Evolutionary conservation across 2,888 invertebrate species (phyloP).

Genomic region (Drosophila mulleri): DNA sequence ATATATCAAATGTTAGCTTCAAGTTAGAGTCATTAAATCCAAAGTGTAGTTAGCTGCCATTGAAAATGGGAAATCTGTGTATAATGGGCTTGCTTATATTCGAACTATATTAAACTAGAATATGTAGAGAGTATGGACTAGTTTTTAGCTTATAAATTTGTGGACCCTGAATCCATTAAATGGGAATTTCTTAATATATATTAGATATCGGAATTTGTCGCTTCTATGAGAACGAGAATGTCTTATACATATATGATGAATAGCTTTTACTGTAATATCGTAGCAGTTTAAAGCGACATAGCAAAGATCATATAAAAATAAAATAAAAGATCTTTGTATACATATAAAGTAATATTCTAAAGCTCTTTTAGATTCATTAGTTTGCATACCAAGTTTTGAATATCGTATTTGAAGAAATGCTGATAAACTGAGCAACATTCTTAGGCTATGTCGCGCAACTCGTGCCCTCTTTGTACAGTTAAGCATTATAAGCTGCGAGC

Average conservation of each 20-base stretch:
- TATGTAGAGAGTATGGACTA: not conserved
- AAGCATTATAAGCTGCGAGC: constrained; percentile 41
- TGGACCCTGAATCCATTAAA: not conserved
- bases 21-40: constrained; percentile 6
- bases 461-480: constrained; percentile 28
- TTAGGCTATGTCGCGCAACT: constrained; percentile 9
- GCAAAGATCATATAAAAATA: too few species aligned
- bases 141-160: not conserved
- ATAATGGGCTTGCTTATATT: not conserved
- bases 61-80: not conserved
- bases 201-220: too few species aligned
- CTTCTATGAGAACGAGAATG: too few species aligned
- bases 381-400: not conserved
- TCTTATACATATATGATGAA: too few species aligned
- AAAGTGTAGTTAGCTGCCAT: not conserved
- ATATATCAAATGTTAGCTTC: constrained; percentile 4
- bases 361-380: not conserved
- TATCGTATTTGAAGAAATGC: not conserved
- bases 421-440: not conserved
- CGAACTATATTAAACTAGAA: not conserved
- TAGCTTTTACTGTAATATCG: too few species aligned
- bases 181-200: too few species aligned
- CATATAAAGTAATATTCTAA: too few species aligned
- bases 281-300: too few species aligned
- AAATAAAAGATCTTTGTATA: too few species aligned